phyloP scores from a whole-genome alignment of 2,797 vertebrate species.

The Schizopygopsis malacanthus region DNA sequence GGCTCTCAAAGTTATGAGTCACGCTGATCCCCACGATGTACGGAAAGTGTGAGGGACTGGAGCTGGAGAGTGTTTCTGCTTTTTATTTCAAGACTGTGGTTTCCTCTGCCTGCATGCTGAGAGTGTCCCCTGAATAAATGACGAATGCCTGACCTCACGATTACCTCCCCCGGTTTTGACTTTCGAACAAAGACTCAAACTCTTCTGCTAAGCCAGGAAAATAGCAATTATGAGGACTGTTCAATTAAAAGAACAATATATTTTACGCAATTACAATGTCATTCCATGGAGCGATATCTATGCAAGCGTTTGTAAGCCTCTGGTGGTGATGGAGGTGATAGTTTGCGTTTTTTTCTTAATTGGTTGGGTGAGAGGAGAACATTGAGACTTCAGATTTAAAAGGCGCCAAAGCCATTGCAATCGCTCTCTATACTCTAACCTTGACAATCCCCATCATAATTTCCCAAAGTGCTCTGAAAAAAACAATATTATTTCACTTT shows the following conservation, averaged over 20 bases:
- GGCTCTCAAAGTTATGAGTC: constrained; percentile 15
- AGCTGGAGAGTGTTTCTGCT: constrained; percentile 25
- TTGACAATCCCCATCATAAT: constrained; percentile 56
- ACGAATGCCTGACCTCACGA: constrained; percentile 23
- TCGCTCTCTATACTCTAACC: constrained; percentile 51
- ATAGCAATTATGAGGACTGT: neutral
- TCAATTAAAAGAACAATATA: neutral
- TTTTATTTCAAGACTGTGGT: constrained; percentile 58
- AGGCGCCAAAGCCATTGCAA: constrained; percentile 45
- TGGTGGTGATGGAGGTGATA: neutral
- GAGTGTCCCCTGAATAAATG: constrained; percentile 15
- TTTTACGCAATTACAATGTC: neutral
- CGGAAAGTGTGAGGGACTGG: constrained; percentile 42
- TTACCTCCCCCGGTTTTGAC: constrained; percentile 28
- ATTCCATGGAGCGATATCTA: constrained; percentile 2
- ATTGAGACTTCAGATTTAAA: constrained; percentile 44
- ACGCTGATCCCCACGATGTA: neutral
- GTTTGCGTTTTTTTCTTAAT: neutral
- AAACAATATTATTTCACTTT: constrained; percentile 53
- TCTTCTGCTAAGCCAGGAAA: constrained; percentile 27
- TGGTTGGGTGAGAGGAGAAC: neutral
- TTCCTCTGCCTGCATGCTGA: constrained; percentile 17
- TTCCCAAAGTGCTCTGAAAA: constrained; percentile 59
- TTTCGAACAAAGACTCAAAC: constrained; percentile 25
- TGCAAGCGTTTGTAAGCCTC: neutral